Evolutionary conservation across 2,113 vertebrate species (phyloP).

Genomic region (Myotis davidii): DNA sequence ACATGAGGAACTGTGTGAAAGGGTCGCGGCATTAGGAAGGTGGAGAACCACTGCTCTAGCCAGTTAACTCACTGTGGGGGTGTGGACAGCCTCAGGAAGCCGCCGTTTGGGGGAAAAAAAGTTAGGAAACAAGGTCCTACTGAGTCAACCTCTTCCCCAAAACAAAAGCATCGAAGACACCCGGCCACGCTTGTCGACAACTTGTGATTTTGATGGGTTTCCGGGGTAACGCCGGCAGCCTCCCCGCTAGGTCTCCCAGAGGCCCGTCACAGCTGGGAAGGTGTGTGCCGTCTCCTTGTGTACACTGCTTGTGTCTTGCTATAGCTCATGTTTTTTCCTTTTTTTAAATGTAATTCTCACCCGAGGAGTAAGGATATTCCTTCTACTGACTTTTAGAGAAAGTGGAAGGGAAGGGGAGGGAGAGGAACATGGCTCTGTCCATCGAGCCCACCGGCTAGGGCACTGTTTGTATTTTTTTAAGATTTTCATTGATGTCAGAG

Average conservation of each 20-base stretch:
- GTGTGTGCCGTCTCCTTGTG: slow-evolving; percentile 63
- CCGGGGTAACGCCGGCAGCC: slow-evolving; percentile 73
- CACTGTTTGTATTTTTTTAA: too few species aligned
- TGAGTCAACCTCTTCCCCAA: slow-evolving; percentile 75
- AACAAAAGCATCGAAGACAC: slow-evolving; percentile 68
- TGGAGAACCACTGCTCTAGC: not conserved
- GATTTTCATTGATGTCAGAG: too few species aligned
- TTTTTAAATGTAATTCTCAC: not conserved
- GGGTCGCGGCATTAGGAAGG: too few species aligned
- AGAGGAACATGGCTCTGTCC: too few species aligned
- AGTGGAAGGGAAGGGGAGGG: too few species aligned
- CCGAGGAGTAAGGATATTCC: too few species aligned
- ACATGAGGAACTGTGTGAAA: too few species aligned
- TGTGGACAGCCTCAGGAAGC: slow-evolving; percentile 63
- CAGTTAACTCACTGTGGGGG: slow-evolving; percentile 73
- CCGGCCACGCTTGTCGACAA: slow-evolving; percentile 80
- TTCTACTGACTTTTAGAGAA: too few species aligned
- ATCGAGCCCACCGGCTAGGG: too few species aligned
- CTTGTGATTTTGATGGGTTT: slow-evolving; percentile 81
- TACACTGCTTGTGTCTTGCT: slow-evolving; percentile 52
- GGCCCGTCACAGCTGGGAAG: slow-evolving; percentile 77
- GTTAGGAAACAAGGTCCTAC: slow-evolving; percentile 77
- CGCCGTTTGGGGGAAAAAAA: slow-evolving; percentile 70
- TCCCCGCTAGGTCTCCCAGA: slow-evolving; percentile 73
- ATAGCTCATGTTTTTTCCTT: not conserved